These are phyloP conservation scores for Hirudo medicinalis DNA, from an alignment of 1,140 invertebrate species.

Conservation along the genomic window DNA sequence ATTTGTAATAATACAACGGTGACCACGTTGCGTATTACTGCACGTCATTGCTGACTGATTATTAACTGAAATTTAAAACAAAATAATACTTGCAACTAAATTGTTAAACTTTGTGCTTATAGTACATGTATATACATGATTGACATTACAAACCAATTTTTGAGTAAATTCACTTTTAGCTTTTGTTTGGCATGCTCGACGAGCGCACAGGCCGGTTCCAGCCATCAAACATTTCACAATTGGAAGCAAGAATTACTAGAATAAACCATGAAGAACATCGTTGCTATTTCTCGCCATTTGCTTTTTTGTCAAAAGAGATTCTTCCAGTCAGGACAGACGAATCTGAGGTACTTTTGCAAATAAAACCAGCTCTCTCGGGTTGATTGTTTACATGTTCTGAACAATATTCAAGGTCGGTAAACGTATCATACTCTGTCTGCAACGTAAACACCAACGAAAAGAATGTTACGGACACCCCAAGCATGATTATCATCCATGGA, in stretches of 20 bases:
- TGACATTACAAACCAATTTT: too few relatives aligned
- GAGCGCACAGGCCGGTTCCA: too few relatives aligned
- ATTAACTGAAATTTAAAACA: too few relatives aligned
- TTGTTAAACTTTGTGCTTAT: too few relatives aligned
- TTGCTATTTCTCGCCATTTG: slow-evolving; percentile 7
- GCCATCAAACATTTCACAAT: too few relatives aligned
- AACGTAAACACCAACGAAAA: slow-evolving; percentile 18
- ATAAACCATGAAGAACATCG: background rate
- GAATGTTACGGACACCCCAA: slow-evolving; percentile 33
- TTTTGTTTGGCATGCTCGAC: too few relatives aligned
- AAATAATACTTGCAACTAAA: too few relatives aligned
- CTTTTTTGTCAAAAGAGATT: background rate
- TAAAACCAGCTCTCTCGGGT: background rate
- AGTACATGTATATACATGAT: too few relatives aligned
- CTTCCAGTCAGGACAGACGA: background rate
- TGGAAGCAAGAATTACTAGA: background rate
- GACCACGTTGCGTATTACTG: too few relatives aligned
- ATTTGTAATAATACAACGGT: too few relatives aligned
- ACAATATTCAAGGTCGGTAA: slow-evolving; percentile 20
- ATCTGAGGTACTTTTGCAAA: background rate
- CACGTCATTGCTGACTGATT: too few relatives aligned
- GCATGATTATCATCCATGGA: slow-evolving; percentile 70
- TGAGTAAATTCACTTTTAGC: too few relatives aligned
- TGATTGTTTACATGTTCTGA: slow-evolving; percentile 6
- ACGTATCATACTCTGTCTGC: slow-evolving; percentile 26